phyloP scores from a whole-genome alignment of 2,888 invertebrate species.

The Pherbina coryleti region DNA sequence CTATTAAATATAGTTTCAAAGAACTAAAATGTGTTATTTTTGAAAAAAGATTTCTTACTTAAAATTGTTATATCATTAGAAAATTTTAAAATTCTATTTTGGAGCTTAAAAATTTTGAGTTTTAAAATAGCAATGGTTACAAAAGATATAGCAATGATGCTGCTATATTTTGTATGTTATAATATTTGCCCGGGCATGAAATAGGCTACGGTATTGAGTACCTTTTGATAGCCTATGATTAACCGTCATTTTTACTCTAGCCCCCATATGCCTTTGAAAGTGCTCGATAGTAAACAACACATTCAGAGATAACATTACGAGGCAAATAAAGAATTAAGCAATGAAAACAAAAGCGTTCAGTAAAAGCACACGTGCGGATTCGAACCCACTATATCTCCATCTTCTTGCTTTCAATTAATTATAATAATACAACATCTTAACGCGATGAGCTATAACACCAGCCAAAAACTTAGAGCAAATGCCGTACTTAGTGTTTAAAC shows the following conservation, averaged over 20 bases:
- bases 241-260: constrained; percentile 59
- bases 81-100: no score
- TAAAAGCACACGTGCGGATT: constrained; percentile 3
- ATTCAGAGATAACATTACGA: constrained; percentile 43
- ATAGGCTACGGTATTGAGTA: constrained; percentile 60
- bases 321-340: constrained; percentile 32
- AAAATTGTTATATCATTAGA: no score
- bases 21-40: no score
- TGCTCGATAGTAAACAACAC: constrained; percentile 40
- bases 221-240: constrained; percentile 62
- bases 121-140: no score
- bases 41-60: no score
- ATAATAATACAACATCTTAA: background rate
- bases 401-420: no score
- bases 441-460: background rate
- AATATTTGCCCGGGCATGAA: constrained; percentile 65
- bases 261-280: constrained; percentile 51
- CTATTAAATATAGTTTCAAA: no score
- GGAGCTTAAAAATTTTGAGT: no score
- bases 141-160: no score
- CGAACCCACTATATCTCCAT: constrained; percentile 30
- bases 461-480: background rate
- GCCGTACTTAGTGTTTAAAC: background rate
- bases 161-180: background rate
- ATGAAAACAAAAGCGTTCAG: constrained; percentile 10